Evolutionary conservation across 2,113 vertebrate species (phyloP).

Genomic region (Neodontobutis hainanensis): DNA sequence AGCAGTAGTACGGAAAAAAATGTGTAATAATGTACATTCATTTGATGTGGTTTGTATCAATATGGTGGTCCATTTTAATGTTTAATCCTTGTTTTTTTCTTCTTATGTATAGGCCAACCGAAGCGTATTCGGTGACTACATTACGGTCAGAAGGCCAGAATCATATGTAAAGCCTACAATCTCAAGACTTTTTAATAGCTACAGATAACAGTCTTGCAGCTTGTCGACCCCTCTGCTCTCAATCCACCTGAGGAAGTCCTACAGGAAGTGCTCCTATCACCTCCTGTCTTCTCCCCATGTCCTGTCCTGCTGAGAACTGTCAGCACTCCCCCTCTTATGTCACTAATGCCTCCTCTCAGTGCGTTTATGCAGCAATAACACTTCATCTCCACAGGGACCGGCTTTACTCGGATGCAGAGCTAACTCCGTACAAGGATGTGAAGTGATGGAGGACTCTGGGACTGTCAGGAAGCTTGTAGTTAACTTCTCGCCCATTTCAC

Average conservation of each 20-base stretch:
- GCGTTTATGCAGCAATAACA: constrained; percentile 68
- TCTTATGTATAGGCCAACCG: no score
- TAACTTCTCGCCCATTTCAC: constrained; percentile 47
- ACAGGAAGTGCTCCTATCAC: constrained; percentile 50
- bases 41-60: no score
- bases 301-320: constrained; percentile 67
- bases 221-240: not conserved
- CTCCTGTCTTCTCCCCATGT: constrained; percentile 48
- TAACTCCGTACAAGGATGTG: constrained; percentile 46
- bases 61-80: no score
- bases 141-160: no score
- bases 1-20: no score
- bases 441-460: constrained; percentile 59
- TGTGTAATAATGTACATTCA: no score
- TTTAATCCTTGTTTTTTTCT: no score
- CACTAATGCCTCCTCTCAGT: constrained; percentile 55
- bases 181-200: no score
- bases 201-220: not conserved
- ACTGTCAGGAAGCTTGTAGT: constrained; percentile 60
- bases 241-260: constrained; percentile 32
- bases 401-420: constrained; percentile 29
- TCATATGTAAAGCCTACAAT: no score
- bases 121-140: no score
- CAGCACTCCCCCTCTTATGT: constrained; percentile 50
- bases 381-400: constrained; percentile 38